These are phyloP conservation scores for Escarpia spicata DNA, from an alignment of 2,888 invertebrate species.

Conservation along the genomic window DNA sequence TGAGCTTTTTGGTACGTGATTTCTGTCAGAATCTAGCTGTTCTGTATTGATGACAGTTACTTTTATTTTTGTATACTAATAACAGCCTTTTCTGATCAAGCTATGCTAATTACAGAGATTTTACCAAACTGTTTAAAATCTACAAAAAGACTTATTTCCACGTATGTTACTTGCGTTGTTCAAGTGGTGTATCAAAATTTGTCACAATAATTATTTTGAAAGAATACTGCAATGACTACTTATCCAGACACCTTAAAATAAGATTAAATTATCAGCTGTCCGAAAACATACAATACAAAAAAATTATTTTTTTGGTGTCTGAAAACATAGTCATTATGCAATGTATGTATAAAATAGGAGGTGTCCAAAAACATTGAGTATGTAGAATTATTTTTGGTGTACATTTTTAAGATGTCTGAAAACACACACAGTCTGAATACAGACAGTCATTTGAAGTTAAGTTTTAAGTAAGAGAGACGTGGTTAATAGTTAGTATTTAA, in stretches of 20 bases:
- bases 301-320: neutral
- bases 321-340: neutral
- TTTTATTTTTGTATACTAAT: neutral
- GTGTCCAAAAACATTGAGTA: no score
- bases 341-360: no score
- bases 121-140: neutral
- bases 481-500: neutral
- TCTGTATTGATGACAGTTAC: no score
- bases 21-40: neutral
- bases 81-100: neutral
- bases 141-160: neutral
- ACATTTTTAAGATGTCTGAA: no score
- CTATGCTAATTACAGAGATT: neutral
- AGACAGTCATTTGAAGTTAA: no score
- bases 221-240: neutral
- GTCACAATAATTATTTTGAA: neutral
- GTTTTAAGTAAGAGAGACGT: no score
- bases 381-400: no score
- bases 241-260: no score
- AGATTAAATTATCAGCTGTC: no score
- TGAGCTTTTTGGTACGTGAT: constrained; percentile 84
- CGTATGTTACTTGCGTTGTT: neutral
- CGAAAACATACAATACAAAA: no score
- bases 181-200: neutral
- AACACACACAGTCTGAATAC: no score